Evolutionary conservation across 2,113 vertebrate species (phyloP).

Genomic region (Montifringilla adamsi): DNA sequence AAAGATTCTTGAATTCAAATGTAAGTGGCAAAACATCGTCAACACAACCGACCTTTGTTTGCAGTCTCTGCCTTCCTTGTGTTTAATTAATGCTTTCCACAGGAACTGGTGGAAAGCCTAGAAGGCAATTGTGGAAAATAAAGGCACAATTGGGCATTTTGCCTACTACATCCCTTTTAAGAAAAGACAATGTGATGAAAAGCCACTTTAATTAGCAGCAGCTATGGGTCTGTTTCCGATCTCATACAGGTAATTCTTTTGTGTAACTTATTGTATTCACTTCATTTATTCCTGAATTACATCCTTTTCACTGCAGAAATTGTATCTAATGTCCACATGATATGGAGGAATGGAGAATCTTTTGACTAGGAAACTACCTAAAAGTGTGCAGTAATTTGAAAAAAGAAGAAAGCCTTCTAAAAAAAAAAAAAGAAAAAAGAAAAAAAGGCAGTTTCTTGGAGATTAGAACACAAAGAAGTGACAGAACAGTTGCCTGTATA

Average conservation of each 20-base stretch:
- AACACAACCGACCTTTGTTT: not conserved
- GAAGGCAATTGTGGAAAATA: not conserved
- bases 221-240: not conserved
- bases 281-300: not conserved
- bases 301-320: not conserved
- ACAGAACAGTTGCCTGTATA: not conserved
- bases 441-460: not conserved
- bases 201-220: not conserved
- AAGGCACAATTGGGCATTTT: not conserved
- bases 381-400: not conserved
- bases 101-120: not conserved
- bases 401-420: not conserved
- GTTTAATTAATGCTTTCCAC: not conserved
- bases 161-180: not conserved
- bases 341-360: not conserved
- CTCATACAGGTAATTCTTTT: not conserved
- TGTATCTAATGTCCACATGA: not conserved
- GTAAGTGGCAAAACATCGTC: slow-evolving; percentile 19
- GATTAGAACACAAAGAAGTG: not conserved
- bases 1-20: slow-evolving; percentile 26
- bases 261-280: not conserved
- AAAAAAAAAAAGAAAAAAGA: not conserved
- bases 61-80: not conserved
- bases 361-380: not conserved
- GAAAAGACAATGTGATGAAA: not conserved